These are phyloP conservation scores for Caenorhabditis zanzibari DNA, from an alignment of 2,888 invertebrate genomes.

Conservation along the genomic window DNA sequence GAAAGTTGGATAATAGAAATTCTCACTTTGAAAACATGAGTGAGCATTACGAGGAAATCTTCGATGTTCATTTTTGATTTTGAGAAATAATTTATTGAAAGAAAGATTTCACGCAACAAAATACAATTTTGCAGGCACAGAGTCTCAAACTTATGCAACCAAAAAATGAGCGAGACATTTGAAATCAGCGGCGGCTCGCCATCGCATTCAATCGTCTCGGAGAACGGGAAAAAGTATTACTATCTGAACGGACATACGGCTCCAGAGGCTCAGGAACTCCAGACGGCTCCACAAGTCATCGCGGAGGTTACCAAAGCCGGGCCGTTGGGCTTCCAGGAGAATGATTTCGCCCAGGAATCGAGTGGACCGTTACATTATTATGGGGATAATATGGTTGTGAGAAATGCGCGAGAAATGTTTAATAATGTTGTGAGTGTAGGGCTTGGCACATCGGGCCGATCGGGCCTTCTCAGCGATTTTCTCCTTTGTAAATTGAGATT, in stretches of 20 bases:
- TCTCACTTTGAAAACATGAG: constrained; percentile 34
- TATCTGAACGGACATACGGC: constrained; percentile 7
- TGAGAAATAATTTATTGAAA: neutral
- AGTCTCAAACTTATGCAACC: constrained; percentile 17
- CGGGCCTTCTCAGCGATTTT: no score
- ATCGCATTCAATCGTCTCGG: constrained; percentile 4
- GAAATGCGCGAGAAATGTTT: constrained; percentile 48
- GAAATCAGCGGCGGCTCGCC: neutral
- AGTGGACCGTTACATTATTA: constrained; percentile 3
- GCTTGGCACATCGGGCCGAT: no score
- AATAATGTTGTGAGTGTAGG: constrained; percentile 54
- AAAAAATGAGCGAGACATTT: constrained; percentile 9
- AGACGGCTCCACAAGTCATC: neutral
- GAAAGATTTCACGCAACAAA: neutral
- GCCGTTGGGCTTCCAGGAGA: neutral
- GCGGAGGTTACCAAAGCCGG: neutral
- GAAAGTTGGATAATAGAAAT: no score
- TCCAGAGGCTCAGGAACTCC: neutral
- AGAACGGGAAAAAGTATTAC: constrained; percentile 44
- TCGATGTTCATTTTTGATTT: constrained; percentile 6
- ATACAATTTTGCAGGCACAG: neutral
- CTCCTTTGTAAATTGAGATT: neutral
- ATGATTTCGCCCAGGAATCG: neutral
- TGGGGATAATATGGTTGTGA: constrained; percentile 38
- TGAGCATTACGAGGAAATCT: constrained; percentile 1